Evolutionary conservation across 2,797 vertebrate genomes (phyloP), one percentile per base, ranked within the genome.

Genomic region (Cyprinodon diabolis): DNA sequence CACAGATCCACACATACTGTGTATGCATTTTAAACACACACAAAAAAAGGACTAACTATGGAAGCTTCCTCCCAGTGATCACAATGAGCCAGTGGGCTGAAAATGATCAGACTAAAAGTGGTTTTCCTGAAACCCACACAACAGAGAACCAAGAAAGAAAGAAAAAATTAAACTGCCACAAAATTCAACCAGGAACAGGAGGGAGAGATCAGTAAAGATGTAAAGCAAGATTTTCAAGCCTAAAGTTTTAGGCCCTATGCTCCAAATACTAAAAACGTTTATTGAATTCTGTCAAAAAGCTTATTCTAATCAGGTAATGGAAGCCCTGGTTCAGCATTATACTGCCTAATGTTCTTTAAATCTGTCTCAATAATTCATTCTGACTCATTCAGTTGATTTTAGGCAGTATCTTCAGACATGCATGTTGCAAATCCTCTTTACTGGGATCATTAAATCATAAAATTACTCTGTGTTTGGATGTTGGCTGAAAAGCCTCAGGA

Each of bases 81-180:
- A 69, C 78, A 74, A 74, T 60, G 66, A 71, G 37, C 65, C 77
- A 77, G 68, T 65, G 75, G 66, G 77, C 45, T 19, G n/a, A 78
- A 82, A 81, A 79, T 76, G 71, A 74, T 82, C 68, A 54, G 62
- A 78, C 68, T 86, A 78, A 87, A 86, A 90, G 80, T 86, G 76
- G 70, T 71, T 86, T 84, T 88, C 74, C 75, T 87, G 70, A 86
- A 80, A 84, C 83, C 77, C 72, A 85, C 85, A 87, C 81, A 85
- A 78, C 40, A 72, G 57, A 4, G 43, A 81, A 72, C 62, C 80
- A 78, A 25, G 11, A 25, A 25, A 68, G 10, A 69, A 72, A 77
- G 68, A 51, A 43, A 40, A 51, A 19, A 47, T 25, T 57, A 77
- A 56, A 66, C 74, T 55, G 40, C 40, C 67, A 63, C 21, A 12